phyloP scores from a whole-genome alignment of 2,797 vertebrate species.

The Diplodus puntazzo region DNA sequence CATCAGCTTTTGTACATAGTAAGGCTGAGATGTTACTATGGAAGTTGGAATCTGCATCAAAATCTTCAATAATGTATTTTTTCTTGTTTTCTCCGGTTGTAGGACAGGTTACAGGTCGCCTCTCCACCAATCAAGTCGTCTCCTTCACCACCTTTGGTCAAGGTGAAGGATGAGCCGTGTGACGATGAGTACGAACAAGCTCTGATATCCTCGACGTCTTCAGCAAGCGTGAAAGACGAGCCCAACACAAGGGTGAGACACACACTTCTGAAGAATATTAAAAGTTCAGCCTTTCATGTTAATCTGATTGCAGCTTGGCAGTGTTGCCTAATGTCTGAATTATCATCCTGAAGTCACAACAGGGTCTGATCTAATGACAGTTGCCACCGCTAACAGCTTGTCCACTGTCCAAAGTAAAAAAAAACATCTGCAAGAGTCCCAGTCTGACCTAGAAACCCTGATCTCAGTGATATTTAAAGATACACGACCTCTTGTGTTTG shows the following conservation, averaged over 20 bases:
- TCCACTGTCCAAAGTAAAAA: too few relatives aligned
- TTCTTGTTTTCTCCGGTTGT: not conserved
- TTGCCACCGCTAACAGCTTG: too few relatives aligned
- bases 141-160: conserved; percentile 87
- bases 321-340: too few relatives aligned
- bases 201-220: conserved; percentile 84
- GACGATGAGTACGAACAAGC: conserved; percentile 97
- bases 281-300: too few relatives aligned
- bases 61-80: not conserved
- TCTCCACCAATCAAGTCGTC: conserved; percentile 72
- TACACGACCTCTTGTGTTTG: too few relatives aligned
- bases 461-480: too few relatives aligned
- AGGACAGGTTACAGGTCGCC: conserved; percentile 22
- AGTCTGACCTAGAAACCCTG: too few relatives aligned
- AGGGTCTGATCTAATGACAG: too few relatives aligned
- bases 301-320: too few relatives aligned
- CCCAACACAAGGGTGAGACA: conserved; percentile 89
- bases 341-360: too few relatives aligned
- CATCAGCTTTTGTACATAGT: not conserved
- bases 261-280: too few relatives aligned
- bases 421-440: too few relatives aligned
- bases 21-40: not conserved
- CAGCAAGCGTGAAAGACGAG: conserved; percentile 91
- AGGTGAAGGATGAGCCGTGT: conserved; percentile 97
- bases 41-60: not conserved